phyloP scores from a whole-genome alignment of 2,113 vertebrate species.

The Hemibagrus wyckioides region DNA sequence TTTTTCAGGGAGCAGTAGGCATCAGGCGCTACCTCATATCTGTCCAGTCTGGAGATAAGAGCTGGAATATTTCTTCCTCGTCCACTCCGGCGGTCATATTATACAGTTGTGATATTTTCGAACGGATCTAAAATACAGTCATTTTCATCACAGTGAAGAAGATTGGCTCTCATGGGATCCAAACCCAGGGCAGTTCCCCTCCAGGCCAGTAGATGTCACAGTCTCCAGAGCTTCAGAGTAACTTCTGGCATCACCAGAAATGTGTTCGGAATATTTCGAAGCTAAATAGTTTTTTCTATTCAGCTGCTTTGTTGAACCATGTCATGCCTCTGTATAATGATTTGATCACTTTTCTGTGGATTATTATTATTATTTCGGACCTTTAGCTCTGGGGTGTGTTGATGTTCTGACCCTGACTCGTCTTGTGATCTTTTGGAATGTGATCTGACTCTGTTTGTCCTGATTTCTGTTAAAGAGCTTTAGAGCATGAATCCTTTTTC shows the following conservation, averaged over 20 bases:
- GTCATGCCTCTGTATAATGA: neutral
- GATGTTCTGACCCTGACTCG: neutral
- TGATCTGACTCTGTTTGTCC: neutral
- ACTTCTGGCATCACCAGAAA: no score
- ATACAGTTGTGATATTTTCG: neutral
- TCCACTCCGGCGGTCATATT: neutral
- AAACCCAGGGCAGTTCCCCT: neutral
- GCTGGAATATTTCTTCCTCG: neutral
- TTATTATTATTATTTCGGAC: neutral
- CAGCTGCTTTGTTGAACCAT: neutral
- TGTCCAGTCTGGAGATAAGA: conserved; percentile 3
- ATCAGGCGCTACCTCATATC: neutral
- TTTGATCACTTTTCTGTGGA: neutral
- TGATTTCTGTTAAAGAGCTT: no score
- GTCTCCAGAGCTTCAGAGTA: neutral
- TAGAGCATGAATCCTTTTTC: neutral
- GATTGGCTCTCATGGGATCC: neutral
- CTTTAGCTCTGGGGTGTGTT: neutral
- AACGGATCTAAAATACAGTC: neutral
- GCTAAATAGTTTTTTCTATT: neutral
- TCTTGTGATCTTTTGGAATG: neutral
- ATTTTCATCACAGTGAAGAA: neutral
- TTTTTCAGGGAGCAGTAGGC: neutral
- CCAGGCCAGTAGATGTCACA: neutral
- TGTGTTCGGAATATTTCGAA: neutral